Evolutionary conservation across 2,888 invertebrate species (phyloP).

Genomic region (Leucophenga maculata): DNA sequence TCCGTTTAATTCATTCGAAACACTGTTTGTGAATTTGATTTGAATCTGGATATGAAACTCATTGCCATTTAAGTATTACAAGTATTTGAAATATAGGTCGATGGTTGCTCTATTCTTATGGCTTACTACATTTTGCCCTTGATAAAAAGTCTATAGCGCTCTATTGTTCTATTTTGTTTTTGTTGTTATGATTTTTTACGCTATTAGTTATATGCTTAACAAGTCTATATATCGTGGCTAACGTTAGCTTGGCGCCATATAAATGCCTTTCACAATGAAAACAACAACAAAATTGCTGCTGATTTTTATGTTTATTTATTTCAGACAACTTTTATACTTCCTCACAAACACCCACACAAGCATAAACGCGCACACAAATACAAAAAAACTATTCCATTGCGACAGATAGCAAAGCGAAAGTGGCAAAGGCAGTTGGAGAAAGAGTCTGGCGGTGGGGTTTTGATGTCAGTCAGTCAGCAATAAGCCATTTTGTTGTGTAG

Average conservation of each 20-base stretch:
- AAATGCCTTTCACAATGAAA: slow-evolving; percentile 29
- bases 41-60: too few relatives aligned
- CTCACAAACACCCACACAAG: background rate
- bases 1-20: too few relatives aligned
- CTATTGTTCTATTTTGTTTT: slow-evolving; percentile 9
- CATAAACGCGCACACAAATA: too few relatives aligned
- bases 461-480: slow-evolving; percentile 15
- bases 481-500: slow-evolving; percentile 23
- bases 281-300: slow-evolving; percentile 28
- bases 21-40: too few relatives aligned
- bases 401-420: too few relatives aligned
- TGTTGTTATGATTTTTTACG: slow-evolving; percentile 19
- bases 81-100: background rate
- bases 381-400: too few relatives aligned
- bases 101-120: slow-evolving; percentile 21
- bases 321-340: slow-evolving; percentile 18
- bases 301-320: slow-evolving; percentile 27
- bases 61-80: too few relatives aligned
- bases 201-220: slow-evolving; percentile 23
- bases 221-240: slow-evolving; percentile 18
- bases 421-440: background rate
- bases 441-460: background rate
- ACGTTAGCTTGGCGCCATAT: slow-evolving; percentile 25
- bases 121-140: slow-evolving; percentile 11
- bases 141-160: slow-evolving; percentile 11